Evolutionary conservation across 92 coral and sea anemone species (phyloP).

Genomic region (Metridium senile): DNA sequence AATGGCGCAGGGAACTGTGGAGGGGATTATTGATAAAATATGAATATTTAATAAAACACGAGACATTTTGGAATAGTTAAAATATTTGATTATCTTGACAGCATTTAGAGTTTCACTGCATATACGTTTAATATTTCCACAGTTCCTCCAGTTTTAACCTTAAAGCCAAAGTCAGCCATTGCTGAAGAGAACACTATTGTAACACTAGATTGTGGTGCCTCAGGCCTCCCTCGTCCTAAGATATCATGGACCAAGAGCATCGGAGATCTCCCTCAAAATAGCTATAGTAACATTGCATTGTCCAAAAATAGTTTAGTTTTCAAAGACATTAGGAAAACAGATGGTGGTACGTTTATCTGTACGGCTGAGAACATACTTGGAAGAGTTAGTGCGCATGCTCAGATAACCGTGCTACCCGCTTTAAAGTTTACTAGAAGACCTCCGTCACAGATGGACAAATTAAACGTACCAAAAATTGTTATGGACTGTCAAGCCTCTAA

Average conservation of each 20-base stretch:
- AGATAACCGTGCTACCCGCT: conserved; percentile 25
- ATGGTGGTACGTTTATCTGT: conserved; percentile 37
- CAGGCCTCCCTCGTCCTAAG: conserved; percentile 40
- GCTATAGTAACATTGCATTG: not conserved
- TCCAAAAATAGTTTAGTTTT: conserved; percentile 19
- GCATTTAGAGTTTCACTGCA: not conserved
- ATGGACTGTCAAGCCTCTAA: conserved; percentile 35
- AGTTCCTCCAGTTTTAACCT: conserved; percentile 32
- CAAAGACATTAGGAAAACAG: conserved; percentile 14
- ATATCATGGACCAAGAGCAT: conserved; percentile 42
- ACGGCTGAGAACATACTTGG: conserved; percentile 32
- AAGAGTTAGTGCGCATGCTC: conserved; percentile 27
- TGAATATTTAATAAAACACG: no score
- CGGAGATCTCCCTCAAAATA: not conserved
- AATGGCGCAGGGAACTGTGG: no score
- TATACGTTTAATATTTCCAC: not conserved
- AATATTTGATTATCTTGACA: not conserved
- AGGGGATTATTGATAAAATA: no score
- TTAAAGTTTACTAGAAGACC: conserved; percentile 27
- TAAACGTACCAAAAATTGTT: not conserved
- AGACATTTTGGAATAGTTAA: no score
- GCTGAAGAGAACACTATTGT: conserved; percentile 46
- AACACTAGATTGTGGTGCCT: conserved; percentile 32
- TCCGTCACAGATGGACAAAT: not conserved
- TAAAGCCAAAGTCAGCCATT: conserved; percentile 27